A percentile compares a stretch with the other conserved stretches of the same genome.
phyloP scores from a whole-genome alignment of 2,113 vertebrate genomes.

The Colossoma macropomum region DNA sequence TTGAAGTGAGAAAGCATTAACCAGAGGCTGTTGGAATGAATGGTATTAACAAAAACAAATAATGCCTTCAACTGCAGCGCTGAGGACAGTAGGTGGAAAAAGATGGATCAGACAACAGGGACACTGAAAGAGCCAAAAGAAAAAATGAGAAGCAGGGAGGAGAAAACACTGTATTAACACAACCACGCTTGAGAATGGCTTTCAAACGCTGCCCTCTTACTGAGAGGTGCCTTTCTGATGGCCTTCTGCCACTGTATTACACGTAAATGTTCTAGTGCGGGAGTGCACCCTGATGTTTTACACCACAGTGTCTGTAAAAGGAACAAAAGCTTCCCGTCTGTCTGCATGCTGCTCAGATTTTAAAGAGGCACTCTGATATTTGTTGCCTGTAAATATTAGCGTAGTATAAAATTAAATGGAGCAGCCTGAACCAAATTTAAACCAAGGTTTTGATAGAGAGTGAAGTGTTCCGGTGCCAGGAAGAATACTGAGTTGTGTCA shows the following conservation, averaged over 20 bases:
- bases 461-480: constrained; percentile 18
- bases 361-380: neutral
- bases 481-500: constrained; percentile 28
- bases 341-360: neutral
- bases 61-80: constrained; percentile 8
- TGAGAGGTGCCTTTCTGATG: neutral
- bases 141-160: constrained; percentile 12
- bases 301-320: neutral
- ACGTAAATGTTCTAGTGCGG: neutral
- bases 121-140: neutral
- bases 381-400: constrained; percentile 10
- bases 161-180: neutral
- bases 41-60: constrained; percentile 31
- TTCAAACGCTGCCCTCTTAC: neutral
- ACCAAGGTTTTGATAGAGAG: neutral
- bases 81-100: neutral
- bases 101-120: neutral
- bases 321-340: neutral
- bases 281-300: constrained; percentile 19
- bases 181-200: neutral
- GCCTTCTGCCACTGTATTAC: neutral
- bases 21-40: constrained; percentile 48
- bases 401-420: neutral
- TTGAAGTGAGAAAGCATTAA: constrained; percentile 44
- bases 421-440: neutral